Evolutionary conservation across 1,140 invertebrate species (phyloP).

Genomic region (Globodera rostochiensis): DNA sequence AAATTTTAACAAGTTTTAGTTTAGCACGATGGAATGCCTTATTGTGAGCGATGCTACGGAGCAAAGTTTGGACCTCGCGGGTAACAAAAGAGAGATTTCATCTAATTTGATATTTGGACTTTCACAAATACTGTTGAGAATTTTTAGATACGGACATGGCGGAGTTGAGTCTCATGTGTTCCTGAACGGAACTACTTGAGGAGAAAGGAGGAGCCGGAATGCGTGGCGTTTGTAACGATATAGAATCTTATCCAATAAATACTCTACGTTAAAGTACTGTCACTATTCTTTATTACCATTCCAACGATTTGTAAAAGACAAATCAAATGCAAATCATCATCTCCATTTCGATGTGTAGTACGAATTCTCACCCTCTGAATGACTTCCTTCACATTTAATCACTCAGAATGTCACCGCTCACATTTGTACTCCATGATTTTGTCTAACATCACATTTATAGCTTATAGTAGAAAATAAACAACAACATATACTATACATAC

Average conservation of each 20-base stretch:
- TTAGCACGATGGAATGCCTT: conserved; percentile 84
- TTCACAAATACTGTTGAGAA: conserved; percentile 7
- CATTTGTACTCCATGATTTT: no score
- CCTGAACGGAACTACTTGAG: conserved; percentile 57
- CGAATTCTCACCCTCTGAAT: no score
- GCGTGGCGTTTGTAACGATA: background rate
- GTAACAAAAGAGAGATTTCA: background rate
- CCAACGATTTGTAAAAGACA: background rate
- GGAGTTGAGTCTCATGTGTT: conserved; percentile 61
- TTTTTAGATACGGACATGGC: conserved; percentile 60
- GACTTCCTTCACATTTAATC: no score
- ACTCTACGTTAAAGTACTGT: no score
- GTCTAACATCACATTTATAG: no score
- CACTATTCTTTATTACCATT: background rate
- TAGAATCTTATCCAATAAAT: background rate
- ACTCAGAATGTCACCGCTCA: no score
- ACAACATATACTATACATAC: no score
- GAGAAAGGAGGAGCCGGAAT: background rate
- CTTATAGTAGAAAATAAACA: no score
- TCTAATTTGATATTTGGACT: background rate
- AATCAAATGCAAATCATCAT: background rate
- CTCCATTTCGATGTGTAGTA: background rate
- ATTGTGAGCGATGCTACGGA: conserved; percentile 87
- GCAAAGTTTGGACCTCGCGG: conserved; percentile 76
- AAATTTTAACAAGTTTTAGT: conserved; percentile 16